These are phyloP conservation scores for Onychomys torridus DNA, from an alignment of 2,797 vertebrate genomes.

Conservation along the genomic window DNA sequence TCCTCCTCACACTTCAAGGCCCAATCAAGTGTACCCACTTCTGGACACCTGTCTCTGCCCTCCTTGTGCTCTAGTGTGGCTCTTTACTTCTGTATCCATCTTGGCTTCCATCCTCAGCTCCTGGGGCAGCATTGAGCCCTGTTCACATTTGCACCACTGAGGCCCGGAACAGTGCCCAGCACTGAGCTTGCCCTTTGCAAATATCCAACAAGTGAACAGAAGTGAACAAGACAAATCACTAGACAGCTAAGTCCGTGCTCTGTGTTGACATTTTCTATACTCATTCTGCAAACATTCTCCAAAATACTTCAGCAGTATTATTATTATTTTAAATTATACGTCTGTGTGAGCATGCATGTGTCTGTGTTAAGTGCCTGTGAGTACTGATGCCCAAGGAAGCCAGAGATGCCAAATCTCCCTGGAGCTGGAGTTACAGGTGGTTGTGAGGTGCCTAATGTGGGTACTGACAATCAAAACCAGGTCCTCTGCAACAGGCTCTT, in stretches of 20 bases:
- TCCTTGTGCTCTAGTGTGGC: not conserved
- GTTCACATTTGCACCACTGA: rapidly evolving
- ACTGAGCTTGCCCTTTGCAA: not conserved
- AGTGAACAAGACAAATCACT: not conserved
- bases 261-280: not conserved
- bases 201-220: no score
- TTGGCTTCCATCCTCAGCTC: rapidly evolving
- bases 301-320: not conserved
- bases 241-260: not conserved
- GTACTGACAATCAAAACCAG: not conserved
- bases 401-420: not conserved
- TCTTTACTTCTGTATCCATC: not conserved
- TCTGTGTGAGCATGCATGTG: no score
- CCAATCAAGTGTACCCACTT: not conserved
- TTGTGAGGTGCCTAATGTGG: not conserved
- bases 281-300: not conserved
- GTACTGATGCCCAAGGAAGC: not conserved
- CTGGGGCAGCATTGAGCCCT: not conserved
- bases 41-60: not conserved
- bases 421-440: not conserved
- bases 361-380: not conserved
- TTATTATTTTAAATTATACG: not conserved
- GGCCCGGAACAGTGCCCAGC: not conserved
- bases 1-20: not conserved
- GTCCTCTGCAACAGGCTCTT: not conserved